Evolutionary conservation across 2,888 invertebrate genomes (phyloP), one percentile per base, ranked within the genome.

Genomic region (Aleiodes leptofemur): DNA sequence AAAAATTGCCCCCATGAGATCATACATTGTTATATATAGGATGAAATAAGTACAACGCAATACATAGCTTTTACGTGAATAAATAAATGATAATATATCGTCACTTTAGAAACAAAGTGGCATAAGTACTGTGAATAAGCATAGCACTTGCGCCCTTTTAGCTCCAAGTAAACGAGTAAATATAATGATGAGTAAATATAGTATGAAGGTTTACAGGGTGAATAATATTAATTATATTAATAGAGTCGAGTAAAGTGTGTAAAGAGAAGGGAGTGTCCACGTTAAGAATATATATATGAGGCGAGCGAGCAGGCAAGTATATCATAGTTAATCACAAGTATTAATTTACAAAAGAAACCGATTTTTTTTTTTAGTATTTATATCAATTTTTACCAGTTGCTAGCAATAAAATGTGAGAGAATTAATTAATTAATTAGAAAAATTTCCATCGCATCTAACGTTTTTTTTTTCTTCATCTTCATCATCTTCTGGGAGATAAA

Each of bases 221-320:
- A 51, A 68, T 51, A 29, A 53, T 51, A 50, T 31, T 51, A 68
- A 50, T 31, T 51, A 68, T 38, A 23, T 34, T 64, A 68, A 50
- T 51, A 68, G 34, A 48, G 57, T 64, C 53, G 43, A 73, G 56
- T 73, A 43, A 59, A 74, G 74, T 69, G 74, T 69, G 69, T 74
- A 61, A 74, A 74, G 53, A 74, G 74, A 74, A 74, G 74, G 74
- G 74, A 74, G 74, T 74, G 74, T 74, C 74, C 74, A 74, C 74
- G 74, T 69, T 23, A 69, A 74, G 51, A 73, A 64, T 77, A 71
- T 77, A 71, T 68, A 56, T 55, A 53, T 59, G 77, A 71, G 76
- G 77, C 69, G 74, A 77, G 70, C 69, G 73, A 75, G 73, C 71
- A 69, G 29, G 51, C 68, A 68, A 76, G 59, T 68, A 68, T 50